phyloP scores from a whole-genome alignment of 2,113 vertebrate species.

The Saguinus imperator region DNA sequence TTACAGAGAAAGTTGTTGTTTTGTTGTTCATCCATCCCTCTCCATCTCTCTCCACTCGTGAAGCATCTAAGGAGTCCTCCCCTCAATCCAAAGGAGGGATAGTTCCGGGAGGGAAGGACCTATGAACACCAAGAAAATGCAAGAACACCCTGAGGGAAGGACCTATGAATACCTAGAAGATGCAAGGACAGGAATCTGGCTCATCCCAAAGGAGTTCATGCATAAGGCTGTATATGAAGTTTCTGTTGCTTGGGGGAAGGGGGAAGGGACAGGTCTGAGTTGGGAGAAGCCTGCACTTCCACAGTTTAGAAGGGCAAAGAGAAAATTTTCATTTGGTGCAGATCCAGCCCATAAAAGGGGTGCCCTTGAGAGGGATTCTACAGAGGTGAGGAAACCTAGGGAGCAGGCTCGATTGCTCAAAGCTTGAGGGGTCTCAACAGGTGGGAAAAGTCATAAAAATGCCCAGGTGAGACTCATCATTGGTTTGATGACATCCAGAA shows the following conservation, averaged over 20 bases:
- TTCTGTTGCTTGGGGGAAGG: background rate
- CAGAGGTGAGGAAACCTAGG: background rate
- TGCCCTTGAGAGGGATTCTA: background rate
- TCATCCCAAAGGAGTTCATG: background rate
- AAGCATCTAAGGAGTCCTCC: background rate
- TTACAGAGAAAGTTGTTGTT: background rate
- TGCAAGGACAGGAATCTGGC: background rate
- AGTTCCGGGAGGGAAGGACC: background rate
- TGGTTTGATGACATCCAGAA: background rate
- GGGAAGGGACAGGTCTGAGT: background rate
- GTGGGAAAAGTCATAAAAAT: background rate
- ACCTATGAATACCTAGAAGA: background rate
- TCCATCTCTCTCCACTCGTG: background rate
- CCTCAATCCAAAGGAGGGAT: background rate
- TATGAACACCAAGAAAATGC: background rate
- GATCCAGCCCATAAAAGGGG: background rate
- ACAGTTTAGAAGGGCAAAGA: background rate
- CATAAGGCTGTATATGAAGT: background rate
- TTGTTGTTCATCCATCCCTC: background rate
- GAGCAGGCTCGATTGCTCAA: background rate
- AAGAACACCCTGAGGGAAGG: background rate
- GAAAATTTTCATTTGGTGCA: background rate
- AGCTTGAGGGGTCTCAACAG: background rate
- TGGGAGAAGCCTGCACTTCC: background rate
- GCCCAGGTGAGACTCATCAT: background rate